Conservation (phyloP, 2,888 invertebrate species). For the Calliopum simillimum region DNA sequence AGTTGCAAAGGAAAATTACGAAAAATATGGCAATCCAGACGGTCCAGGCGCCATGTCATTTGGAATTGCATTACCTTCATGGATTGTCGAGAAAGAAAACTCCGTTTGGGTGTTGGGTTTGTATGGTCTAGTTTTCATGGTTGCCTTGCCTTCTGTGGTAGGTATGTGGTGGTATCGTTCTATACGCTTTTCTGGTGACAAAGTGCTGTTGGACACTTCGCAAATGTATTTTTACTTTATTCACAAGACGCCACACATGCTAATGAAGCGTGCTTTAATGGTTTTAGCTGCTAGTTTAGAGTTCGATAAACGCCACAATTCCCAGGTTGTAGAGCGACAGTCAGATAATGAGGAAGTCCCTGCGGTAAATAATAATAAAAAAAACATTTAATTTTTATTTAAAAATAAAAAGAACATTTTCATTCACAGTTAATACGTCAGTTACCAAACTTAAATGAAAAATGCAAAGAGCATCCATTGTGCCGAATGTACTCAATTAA, state of each 20-base stretch:
- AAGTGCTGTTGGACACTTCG: constrained; percentile 96
- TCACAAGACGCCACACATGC: constrained; percentile 95
- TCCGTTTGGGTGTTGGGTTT: constrained; percentile 97
- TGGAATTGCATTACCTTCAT: constrained; percentile 98
- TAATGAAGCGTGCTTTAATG: constrained; percentile 95
- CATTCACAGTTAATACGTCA: constrained; percentile 84
- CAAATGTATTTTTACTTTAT: constrained; percentile 96
- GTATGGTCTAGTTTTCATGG: constrained; percentile 97
- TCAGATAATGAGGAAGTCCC: constrained; percentile 97
- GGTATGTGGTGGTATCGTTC: constrained; percentile 99
- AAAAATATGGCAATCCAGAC: constrained; percentile 99
- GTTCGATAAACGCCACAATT: constrained; percentile 94
- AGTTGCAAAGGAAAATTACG: constrained; percentile 97
- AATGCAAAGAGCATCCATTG: constrained; percentile 94
- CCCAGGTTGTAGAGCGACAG: constrained; percentile 91
- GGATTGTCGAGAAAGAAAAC: constrained; percentile 99
- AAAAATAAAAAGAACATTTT: not conserved
- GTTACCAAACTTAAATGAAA: constrained; percentile 91
- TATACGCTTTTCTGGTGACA: constrained; percentile 96
- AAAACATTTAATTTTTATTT: constrained; percentile 4
- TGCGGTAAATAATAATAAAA: constrained; percentile 71
- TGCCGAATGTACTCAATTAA: constrained; percentile 93
- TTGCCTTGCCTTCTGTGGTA: constrained; percentile 88
- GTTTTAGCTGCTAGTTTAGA: constrained; percentile 96
- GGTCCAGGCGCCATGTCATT: constrained; percentile 99